phyloP scores from a whole-genome alignment of 64 coral and sea anemone genomes.

The Stichodactyla mertensii region DNA sequence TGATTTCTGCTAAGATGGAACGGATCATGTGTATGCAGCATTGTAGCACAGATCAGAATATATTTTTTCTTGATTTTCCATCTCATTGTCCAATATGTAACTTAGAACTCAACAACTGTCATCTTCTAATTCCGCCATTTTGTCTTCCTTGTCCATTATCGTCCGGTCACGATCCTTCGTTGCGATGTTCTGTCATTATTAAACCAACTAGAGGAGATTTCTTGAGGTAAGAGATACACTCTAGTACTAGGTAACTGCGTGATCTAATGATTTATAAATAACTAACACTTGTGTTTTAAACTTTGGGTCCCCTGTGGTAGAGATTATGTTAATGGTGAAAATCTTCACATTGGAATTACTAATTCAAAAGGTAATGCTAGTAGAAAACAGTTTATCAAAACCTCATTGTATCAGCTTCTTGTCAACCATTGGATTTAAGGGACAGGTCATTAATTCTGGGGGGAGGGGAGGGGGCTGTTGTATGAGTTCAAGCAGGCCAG shows the following conservation, averaged over 20 bases:
- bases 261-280: neutral
- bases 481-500: too few species aligned
- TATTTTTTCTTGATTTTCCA: slow-evolving; percentile 6
- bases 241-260: neutral
- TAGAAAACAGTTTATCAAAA: too few species aligned
- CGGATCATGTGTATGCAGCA: slow-evolving; percentile 17
- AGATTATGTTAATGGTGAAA: neutral
- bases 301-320: neutral
- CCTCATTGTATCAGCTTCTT: too few species aligned
- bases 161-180: neutral
- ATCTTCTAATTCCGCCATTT: neutral
- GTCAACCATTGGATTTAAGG: too few species aligned
- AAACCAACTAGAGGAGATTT: slow-evolving; percentile 15
- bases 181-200: neutral
- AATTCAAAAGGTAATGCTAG: slow-evolving; percentile 1
- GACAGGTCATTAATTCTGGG: too few species aligned
- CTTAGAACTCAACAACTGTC: neutral
- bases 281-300: neutral
- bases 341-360: slow-evolving; percentile 7
- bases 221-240: neutral
- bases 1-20: neutral
- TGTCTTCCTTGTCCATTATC: neutral
- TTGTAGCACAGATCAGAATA: neutral
- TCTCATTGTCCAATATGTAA: neutral
- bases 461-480: too few species aligned